Evolutionary conservation across 2,797 vertebrate genomes (phyloP), one percentile per base, ranked within the genome.

Genomic region (Phalanger gymnotis): DNA sequence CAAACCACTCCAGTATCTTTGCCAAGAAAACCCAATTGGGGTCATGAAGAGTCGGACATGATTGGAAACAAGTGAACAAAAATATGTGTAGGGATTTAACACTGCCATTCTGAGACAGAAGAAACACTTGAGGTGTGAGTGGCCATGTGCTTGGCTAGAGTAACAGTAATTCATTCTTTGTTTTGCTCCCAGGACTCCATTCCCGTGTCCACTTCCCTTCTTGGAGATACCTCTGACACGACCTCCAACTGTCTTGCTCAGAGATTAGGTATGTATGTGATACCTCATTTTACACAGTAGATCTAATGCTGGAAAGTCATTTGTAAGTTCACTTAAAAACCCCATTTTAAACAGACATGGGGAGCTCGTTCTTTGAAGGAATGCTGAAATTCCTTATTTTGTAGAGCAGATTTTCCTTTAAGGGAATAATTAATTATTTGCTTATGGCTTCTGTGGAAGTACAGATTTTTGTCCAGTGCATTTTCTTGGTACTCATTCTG

Each of bases 181-280:
- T 94, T 98, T 96, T 95, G 4, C 54, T 98, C 98, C 28, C 97
- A 99, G 99, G 99, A 99, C 97, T 98, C 99, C 0, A 98, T 99
- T 97, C 99, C 99, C 0, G 98, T 99, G 96, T 99, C 99, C 7
- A 98, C 99, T 0, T 98, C 99, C 96, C 97, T 99, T 7, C 98
- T 99, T 91, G 99, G 99, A 13, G 99, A 99, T 94, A 98, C 99
- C 0, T 99, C 99, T 0, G 99, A 99, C 92, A 99, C 99, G 0
- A 98, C 99, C 58, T 98, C 99, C 5, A 99, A 96, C 19, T 99
- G 99, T 91, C 97, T 99, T 90, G 99, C 99, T 47, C 99, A 99
- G 98, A 99, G 99, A 98, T 98, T 99, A 97, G 99, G 99, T 99
- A 99, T 0, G 99, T 98, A 92, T 34, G 0, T 10, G 0, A 6